These are phyloP conservation scores for Thamnaconus septentrionalis DNA, from an alignment of 2,113 vertebrate species.

Conservation along the genomic window DNA sequence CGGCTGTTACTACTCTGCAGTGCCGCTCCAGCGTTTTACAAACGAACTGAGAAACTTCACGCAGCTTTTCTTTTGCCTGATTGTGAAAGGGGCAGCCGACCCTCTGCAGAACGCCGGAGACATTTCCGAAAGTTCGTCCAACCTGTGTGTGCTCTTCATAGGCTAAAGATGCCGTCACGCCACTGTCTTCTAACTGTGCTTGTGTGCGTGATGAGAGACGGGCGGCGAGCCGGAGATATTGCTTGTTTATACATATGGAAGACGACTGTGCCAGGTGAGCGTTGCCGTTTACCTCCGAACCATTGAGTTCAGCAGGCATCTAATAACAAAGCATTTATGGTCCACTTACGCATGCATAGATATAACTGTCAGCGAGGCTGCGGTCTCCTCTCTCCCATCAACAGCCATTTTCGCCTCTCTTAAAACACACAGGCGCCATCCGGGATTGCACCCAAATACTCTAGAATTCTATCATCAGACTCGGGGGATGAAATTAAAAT, in stretches of 20 bases:
- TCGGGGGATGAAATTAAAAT: slow-evolving; percentile 78
- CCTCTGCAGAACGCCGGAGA: too few species aligned
- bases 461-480: slow-evolving; percentile 72
- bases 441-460: slow-evolving; percentile 63
- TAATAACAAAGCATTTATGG: slow-evolving; percentile 75
- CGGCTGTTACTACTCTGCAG: too few species aligned
- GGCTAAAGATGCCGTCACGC: slow-evolving; percentile 32
- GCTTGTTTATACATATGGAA: slow-evolving; percentile 62
- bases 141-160: slow-evolving; percentile 17
- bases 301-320: slow-evolving; percentile 70
- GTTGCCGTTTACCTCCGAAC: slow-evolving; percentile 62
- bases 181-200: slow-evolving; percentile 1
- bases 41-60: too few species aligned
- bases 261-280: slow-evolving; percentile 60
- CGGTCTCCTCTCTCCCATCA: slow-evolving; percentile 52
- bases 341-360: slow-evolving; percentile 74
- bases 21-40: too few species aligned
- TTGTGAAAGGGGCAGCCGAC: too few species aligned
- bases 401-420: slow-evolving; percentile 39
- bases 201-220: neutral
- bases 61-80: too few species aligned
- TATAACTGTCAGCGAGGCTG: slow-evolving; percentile 57
- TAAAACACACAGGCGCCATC: slow-evolving; percentile 60
- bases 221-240: slow-evolving; percentile 28
- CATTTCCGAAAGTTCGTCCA: slow-evolving; percentile 5